Conservation (phyloP, 92 coral and sea anemone species). For the Scolanthus callimorphus region DNA sequence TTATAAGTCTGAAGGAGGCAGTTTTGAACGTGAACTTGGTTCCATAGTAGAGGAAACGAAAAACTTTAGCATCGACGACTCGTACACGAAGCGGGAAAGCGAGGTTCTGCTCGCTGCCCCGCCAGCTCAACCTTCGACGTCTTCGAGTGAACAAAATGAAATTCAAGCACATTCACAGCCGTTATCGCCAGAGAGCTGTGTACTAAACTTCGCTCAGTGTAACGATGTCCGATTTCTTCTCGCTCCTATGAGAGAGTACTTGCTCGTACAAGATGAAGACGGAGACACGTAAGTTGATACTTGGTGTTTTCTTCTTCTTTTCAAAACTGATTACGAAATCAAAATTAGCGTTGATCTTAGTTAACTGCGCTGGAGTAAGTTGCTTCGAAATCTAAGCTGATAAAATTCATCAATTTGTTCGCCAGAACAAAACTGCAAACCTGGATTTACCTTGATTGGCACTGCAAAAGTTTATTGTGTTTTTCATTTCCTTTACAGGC, state of each 20-base stretch:
- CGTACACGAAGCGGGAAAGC: neutral
- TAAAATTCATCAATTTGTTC: too few relatives aligned
- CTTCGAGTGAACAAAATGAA: neutral
- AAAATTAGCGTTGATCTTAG: too few relatives aligned
- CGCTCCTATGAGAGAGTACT: slow-evolving; percentile 53
- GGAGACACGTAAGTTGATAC: slow-evolving; percentile 95
- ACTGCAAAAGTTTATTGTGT: neutral
- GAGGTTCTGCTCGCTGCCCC: neutral
- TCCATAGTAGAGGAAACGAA: slow-evolving; percentile 39
- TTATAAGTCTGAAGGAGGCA: slow-evolving; percentile 32
- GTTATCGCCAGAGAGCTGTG: slow-evolving; percentile 27
- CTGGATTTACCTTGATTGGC: too few relatives aligned
- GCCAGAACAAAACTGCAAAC: neutral
- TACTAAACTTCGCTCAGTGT: slow-evolving; percentile 62
- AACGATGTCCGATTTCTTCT: slow-evolving; percentile 76
- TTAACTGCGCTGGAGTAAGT: too few relatives aligned
- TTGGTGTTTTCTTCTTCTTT: too few relatives aligned
- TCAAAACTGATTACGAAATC: too few relatives aligned
- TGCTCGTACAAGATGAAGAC: slow-evolving; percentile 73
- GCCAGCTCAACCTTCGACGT: neutral
- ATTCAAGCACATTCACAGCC: slow-evolving; percentile 1
- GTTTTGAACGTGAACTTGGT: slow-evolving; percentile 12
- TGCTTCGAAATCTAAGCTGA: too few relatives aligned
- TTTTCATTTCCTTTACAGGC: slow-evolving; percentile 21
- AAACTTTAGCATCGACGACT: slow-evolving; percentile 40